Evolutionary conservation across 2,888 invertebrate species (phyloP).

Genomic region (Dilophus febrilis): DNA sequence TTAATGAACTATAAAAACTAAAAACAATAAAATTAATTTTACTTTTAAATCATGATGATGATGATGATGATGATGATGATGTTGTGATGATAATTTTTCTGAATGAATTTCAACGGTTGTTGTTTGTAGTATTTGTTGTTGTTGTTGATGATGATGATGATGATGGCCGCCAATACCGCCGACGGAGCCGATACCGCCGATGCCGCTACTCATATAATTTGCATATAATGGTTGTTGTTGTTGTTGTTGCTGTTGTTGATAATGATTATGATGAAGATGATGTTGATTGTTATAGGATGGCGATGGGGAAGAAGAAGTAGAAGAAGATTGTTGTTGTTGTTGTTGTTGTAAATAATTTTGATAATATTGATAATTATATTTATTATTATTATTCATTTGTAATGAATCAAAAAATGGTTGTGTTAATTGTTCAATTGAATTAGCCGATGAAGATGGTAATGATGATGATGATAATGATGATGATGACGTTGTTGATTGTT

Average conservation of each 20-base stretch:
- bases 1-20: no score
- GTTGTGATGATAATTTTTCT: slow-evolving; percentile 30
- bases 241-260: slow-evolving; percentile 16
- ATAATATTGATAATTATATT: background rate
- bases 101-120: slow-evolving; percentile 41
- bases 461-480: background rate
- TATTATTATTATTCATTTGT: no score
- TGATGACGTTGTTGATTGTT: background rate
- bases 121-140: slow-evolving; percentile 30
- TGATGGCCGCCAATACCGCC: slow-evolving; percentile 12
- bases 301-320: background rate
- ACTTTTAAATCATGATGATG: slow-evolving; percentile 30
- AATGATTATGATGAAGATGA: slow-evolving; percentile 5
- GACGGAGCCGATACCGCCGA: background rate
- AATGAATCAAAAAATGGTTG: no score
- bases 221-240: slow-evolving; percentile 28
- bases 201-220: slow-evolving; percentile 17
- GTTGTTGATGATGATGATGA: no score
- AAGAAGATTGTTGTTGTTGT: background rate
- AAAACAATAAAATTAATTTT: background rate
- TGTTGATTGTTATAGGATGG: slow-evolving; percentile 4
- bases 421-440: slow-evolving; percentile 8
- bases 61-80: no score
- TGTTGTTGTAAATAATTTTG: slow-evolving; percentile 15
- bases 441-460: slow-evolving; percentile 8